Evolutionary conservation across 2,113 vertebrate species (phyloP), one percentile per base, ranked within the genome.

Genomic region (Lophochroa leadbeateri): DNA sequence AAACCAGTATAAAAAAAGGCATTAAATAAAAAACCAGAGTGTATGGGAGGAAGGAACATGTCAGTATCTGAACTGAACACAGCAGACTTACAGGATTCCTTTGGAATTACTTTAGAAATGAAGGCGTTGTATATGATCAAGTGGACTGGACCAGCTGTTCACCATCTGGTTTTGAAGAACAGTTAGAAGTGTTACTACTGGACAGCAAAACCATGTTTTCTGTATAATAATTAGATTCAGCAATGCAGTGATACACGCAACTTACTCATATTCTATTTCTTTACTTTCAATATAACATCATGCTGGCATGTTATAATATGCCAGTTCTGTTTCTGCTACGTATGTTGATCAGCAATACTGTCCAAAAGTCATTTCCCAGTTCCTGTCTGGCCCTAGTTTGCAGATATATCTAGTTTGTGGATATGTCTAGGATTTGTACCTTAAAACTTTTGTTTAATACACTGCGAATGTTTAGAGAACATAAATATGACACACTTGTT

Each of bases 21-120:
- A 39, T 39, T 39, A 39, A 39, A 39, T 39, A 39, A 39, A 39
- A 39, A 39, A 39, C 10, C 37, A 39, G 37, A 16, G 17, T 31
- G 10, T 81, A 23, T 0, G 0, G 57, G 10, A 79, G 11, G n/a
- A 86, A 94, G 55, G 37, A 67, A 4, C 2, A 0, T 67, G 31
- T 55, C 74, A 53, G 23, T 49, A n/a, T 33, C 50, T 67, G 46
- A 75, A 67, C 0, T 71, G 65, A 78, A 70, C 28, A 24, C 24
- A 41, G 9, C 25, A 82, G 74, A 67, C 5, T 91, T 82, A 31
- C 5, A 85, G 35, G 12, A 75, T 80, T 89, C 49, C 10, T 31
- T 78, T 63, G 63, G 19, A 77, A 57, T 83, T 9, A 1, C 49
- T 55, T 80, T 78, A 44, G 24, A 69, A 94, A 24, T 17, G 7